Base-by-base conservation (phyloP, 2,113 vertebrate species). In the Marcusenius ussheri region DNA sequence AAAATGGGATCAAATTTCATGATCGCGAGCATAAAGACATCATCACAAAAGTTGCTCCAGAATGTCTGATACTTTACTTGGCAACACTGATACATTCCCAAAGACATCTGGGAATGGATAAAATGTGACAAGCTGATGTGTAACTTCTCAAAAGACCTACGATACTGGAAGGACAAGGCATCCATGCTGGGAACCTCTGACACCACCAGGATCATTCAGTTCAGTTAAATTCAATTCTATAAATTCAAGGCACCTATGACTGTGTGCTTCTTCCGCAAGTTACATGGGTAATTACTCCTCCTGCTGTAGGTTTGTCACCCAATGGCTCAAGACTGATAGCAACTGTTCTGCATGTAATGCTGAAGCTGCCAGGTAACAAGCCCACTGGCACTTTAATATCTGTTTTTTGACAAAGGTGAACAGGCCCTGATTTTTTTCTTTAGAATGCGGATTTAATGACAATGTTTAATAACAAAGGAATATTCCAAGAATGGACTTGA, bases 401-500 rank as follows among this genome's bases (percentile, higher is more conserved):
- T 53, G 45, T 90, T 88, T 51, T 15, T 89, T 74, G 53, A 45
- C 70, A 45, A 88, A 17, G 45, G 85, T 21, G 27, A 47, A 24
- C 56, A 58, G 21, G 6, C 21, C 51, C 42, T 49, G 84, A 49
- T n/a, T 51, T n/a, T 80, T 31, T 89, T 74, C 31, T 53, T 74
- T 83, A 46, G 87, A 35, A 27, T 3, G 45, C 45, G 39, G 80
- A 70, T 58, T 89, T 90, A 90, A 84, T 85, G 74, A 24, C 27
- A 62, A 45, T 47, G 39, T 88, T 49, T 88, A 56, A 89, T 56
- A 88, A 89, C 58, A 45, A 56, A 87, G 66, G 47, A 31, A n/a
- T 31, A 89, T 66, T 92, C 88, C 89, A 42, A 53, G 87, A 49
- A 51, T 83, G 31, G 86, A 90, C 85, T 70, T 66, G 80, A 24